These are phyloP conservation scores for Myanophis thanlyinensis DNA, from an alignment of 2,113 vertebrate genomes.

Conservation along the genomic window DNA sequence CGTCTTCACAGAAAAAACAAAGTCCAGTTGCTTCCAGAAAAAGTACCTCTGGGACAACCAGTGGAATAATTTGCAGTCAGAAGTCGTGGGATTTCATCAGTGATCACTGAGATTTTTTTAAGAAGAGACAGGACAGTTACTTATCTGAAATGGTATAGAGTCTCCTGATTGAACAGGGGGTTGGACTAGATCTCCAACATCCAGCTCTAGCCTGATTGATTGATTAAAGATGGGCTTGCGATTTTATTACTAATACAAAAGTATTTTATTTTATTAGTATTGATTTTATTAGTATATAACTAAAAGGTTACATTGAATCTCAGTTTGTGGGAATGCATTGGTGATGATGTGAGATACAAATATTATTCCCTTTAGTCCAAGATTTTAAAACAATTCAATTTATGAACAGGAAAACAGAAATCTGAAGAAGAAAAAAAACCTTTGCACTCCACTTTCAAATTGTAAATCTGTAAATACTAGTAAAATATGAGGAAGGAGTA, in stretches of 20 bases:
- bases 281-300: not conserved
- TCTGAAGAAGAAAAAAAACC: not conserved
- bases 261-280: not conserved
- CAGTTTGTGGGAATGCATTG: not conserved
- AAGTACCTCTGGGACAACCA: not conserved
- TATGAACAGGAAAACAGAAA: not conserved
- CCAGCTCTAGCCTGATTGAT: not conserved
- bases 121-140: not conserved
- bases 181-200: not conserved
- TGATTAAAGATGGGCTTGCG: not conserved
- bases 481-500: not conserved
- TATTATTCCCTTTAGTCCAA: not conserved
- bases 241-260: not conserved
- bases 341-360: not conserved
- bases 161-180: not conserved
- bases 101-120: not conserved
- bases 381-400: not conserved
- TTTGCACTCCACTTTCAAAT: not conserved
- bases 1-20: no score
- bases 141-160: not conserved
- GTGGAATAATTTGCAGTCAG: not conserved
- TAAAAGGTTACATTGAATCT: not conserved
- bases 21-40: no score
- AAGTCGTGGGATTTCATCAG: not conserved
- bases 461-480: not conserved